Base-by-base conservation (phyloP, 2,888 invertebrate species). In the Diloba caeruleocephala region DNA sequence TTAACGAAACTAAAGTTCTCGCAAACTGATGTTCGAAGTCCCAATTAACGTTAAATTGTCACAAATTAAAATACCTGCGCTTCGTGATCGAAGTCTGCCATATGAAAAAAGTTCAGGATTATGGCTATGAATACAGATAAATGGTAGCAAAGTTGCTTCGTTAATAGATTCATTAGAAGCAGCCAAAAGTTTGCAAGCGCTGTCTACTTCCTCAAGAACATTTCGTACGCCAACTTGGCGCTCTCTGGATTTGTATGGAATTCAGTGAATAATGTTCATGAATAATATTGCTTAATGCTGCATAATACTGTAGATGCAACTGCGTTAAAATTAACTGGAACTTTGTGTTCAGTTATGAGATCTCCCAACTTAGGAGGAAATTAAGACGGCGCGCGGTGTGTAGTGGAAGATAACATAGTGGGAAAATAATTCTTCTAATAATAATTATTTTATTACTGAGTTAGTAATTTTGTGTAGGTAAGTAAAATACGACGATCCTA, bases 131-230 rank as follows among this genome's bases (percentile, higher is more conserved):
- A n/a, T n/a, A n/a, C n/a, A n/a, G n/a, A 5, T 7, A 19, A 19
- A 19, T 5, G 19, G 19, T 21, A 1, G 9, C 31, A 33, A 67
- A 62, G 23, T 55, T 57, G 6, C 34, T 13, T 34, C 49, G 37
- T 46, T 59, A 46, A 52, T 62, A 50, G 21, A 67, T 59, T 67
- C 44, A 49, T 62, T 41, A 50, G 59, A 12, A 53, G 1, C 3
- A 21, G 6, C 38, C 39, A 28, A 38, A 48, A 54, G 31, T 55
- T 55, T 1, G 29, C 7, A 9, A 34, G 36, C 14, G 39, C 39
- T 51, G 26, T 63, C 36, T 19, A 50, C 42, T 54, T 31, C 14
- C 38, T 28, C 29, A 57, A 19, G 15, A 31, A 14, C 23, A 31
- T 25, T 3, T 3, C 10, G 13, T 15, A 13, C 12, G 25, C 10